Evolutionary conservation across 92 coral and sea anemone species (phyloP), one percentile per base, ranked within the genome.

Genomic region (Montipora capitata): DNA sequence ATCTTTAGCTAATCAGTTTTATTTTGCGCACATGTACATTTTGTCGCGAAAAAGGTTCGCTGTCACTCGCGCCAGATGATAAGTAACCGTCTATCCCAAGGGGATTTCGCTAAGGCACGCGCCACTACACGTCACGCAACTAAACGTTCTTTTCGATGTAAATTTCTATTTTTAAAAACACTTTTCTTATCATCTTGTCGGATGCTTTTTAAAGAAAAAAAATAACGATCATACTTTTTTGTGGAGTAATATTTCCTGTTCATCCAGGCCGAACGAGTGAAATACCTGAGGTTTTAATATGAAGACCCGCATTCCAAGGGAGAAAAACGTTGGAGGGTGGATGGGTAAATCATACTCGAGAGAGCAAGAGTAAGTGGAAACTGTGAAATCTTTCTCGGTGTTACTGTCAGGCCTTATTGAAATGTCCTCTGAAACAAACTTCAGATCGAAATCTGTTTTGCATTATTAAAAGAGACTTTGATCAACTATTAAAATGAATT

Each of bases 31-130:
- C 8, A 14, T 27, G 16, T 7, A 11, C 67, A 15, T 39, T 17
- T 51, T 10, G 18, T 68, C 10, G 14, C 8, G 10, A 2, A 18
- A 49, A 52, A 14, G 39, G 77, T 15, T 56, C 35, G 18, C 64
- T 16, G 3, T 54, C 15, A 38, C 76, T 48, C 85, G 40, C 11
- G 54, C 66, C 85, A 81, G 77, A 81, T 81, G 76, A n/a, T 9
- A 11, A 49, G 43, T 15, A 43, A 48, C 77, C 85, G 68, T 69
- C 85, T 1, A 48, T 68, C 85, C 85, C 85, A 15, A 44, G 77
- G 67, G 77, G 85, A 69, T 81, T 56, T 68, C 77, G 76, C 56
- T 40, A 81, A 81, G 64, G 85, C 85, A 81, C 85, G 85, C 76
- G 77, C 77, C 85, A 16, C 13, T 40, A 81, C 56, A 68, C 76